Conservation (phyloP, 1,140 invertebrate genomes). For the Schlechtendalia chinensis region DNA sequence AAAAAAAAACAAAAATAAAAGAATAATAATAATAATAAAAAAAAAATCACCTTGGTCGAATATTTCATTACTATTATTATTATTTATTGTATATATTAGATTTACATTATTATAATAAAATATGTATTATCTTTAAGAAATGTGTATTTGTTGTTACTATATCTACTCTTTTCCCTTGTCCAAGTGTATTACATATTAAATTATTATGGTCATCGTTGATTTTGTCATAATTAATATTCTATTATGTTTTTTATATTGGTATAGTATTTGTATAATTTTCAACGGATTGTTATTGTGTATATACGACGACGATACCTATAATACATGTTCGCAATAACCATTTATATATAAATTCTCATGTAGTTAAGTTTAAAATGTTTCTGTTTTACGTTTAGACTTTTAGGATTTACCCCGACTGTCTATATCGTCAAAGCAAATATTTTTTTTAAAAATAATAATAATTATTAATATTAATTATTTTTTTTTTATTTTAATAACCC, state of each 20-base stretch:
- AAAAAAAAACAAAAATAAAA: too few relatives aligned
- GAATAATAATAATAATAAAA: too few relatives aligned
- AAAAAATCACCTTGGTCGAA: not conserved
- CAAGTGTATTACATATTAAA: too few relatives aligned
- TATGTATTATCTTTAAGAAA: not conserved
- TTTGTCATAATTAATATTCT: not conserved
- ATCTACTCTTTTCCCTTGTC: not conserved
- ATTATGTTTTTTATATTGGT: slow-evolving; percentile 6
- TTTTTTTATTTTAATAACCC: too few relatives aligned
- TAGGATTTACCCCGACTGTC: too few relatives aligned
- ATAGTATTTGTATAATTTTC: slow-evolving; percentile 21
- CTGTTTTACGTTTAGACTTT: not conserved
- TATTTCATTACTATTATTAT: slow-evolving; percentile 8
- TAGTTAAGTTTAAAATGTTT: slow-evolving; percentile 4
- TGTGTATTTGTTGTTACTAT: not conserved
- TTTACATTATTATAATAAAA: slow-evolving; percentile 7
- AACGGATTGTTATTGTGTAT: not conserved
- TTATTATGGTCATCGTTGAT: not conserved
- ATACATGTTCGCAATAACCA: too few relatives aligned
- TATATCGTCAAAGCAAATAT: not conserved
- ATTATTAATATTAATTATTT: too few relatives aligned
- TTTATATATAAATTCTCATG: not conserved
- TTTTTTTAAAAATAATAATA: too few relatives aligned
- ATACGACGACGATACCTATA: not conserved
- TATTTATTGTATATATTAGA: too few relatives aligned